phyloP scores from a whole-genome alignment of 2,113 vertebrate species.

The Merops nubicus region DNA sequence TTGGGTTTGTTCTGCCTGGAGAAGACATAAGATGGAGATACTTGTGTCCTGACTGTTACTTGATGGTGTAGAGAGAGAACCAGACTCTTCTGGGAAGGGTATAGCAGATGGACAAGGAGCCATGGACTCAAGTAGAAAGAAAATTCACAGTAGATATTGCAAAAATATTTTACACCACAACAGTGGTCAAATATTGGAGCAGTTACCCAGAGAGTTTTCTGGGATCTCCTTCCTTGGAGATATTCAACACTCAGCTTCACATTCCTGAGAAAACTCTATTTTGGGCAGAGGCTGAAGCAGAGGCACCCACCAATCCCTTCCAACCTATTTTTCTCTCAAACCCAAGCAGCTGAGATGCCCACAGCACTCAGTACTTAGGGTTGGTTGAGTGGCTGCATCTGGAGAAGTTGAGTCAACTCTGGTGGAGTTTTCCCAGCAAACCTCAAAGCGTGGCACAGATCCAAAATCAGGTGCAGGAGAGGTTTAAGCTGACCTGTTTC shows the following conservation, averaged over 20 bases:
- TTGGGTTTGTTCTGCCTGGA: neutral
- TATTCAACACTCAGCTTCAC: neutral
- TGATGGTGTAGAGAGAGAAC: neutral
- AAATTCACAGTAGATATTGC: neutral
- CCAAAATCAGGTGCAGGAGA: neutral
- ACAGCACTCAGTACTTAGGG: neutral
- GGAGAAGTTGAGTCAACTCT: neutral
- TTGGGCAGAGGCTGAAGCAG: neutral
- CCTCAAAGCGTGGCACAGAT: neutral
- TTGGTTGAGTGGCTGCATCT: neutral
- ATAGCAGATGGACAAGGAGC: neutral
- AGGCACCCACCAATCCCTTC: neutral
- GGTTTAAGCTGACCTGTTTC: neutral
- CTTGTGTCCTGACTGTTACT: neutral
- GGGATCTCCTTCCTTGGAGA: neutral
- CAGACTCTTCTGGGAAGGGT: neutral
- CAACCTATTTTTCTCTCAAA: neutral
- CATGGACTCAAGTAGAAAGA: neutral
- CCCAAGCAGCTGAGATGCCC: neutral
- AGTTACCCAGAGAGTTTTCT: neutral
- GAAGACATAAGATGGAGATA: fast-evolving
- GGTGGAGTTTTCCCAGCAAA: neutral
- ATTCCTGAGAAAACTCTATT: neutral
- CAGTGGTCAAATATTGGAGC: neutral
- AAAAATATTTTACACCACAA: neutral